Evolutionary conservation across 2,113 vertebrate genomes (phyloP), one percentile per base, ranked within the genome.

Genomic region (Cottus gobio): DNA sequence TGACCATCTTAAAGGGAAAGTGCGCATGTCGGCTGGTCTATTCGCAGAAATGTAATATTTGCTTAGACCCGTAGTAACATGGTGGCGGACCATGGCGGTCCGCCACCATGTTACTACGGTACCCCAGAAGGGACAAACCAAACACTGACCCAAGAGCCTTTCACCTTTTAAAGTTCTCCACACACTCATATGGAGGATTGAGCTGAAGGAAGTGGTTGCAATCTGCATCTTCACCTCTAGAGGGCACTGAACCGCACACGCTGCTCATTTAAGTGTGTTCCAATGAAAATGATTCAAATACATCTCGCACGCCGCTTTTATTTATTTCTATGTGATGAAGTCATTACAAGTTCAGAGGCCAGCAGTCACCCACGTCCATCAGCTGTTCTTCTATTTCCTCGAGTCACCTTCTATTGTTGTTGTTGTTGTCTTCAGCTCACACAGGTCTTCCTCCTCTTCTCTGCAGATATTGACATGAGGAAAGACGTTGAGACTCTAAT

Each of bases 401-500:
- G 64, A 79, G 4, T 75, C 76, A 67, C 63, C 20, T 0, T 24
- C 36, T 26, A 7, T 34, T 68, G 6, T 79, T 54, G 50, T 77
- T 7, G 20, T 62, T 11, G 26, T 57, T 57, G 54, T 71, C 31
- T 48, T 2, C 39, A 12, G 64, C 63, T 71, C 39, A 52, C 28
- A 0, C 2, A 39, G 6, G 1, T 26, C 13, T 36, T 15, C 0
- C 42, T 58, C 28, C 13, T 65, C 37, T 39, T 87, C 54, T 74
- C 42, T 87, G 54, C 94, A 97, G 96, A 86, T 95, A 93, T 93
- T 96, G 97, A 96, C 95, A 98, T 97, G 96, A 97, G 96, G 96
- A 98, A 97, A 92, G 96, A 98, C 88, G 94, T 97, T 50, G 96
- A 96, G 87, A 94, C 94, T 83, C 91, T 97, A 89, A 95, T 97